Evolutionary conservation across 2,888 invertebrate species (phyloP), one percentile per base, ranked within the genome.

Genomic region (Neocrepidodera transversa): DNA sequence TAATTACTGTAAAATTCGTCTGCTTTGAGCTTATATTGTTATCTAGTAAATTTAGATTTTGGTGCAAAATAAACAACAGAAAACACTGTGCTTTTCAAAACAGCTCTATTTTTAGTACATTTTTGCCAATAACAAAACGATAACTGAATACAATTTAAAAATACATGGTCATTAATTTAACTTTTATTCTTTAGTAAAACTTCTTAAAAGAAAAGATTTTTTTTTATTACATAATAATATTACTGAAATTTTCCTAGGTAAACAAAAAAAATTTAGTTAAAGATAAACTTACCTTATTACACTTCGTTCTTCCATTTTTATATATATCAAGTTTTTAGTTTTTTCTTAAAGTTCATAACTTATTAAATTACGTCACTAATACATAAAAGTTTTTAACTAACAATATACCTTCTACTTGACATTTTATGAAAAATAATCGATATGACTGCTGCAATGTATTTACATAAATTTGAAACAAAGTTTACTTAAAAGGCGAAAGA

Each of bases 261-360:
- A 30, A 40, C n/a, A 20, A 23, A 45, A 47, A 28, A 28, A 20
- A 20, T 14, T 11, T 14, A 8, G 4, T 14, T 10, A 47, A 36
- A 30, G 10, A n/a, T 11, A 8, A 6, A 42, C 53, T 60, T 57
- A 64, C 64, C 64, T 61, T 36, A 58, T 3, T 30, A 13, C n/a
- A 54, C 47, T 36, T 23, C 8, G 13, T 35, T 30, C 26, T 53
- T 58, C 53, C 58, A 58, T 58, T 2, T 53, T 48, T 35, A 7
- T 11, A n/a, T n/a, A 10, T 45, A 53, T 58, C 47, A 51, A 59
- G 51, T 23, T 58, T 57, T 62, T 49, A 49, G 38, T 62, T 52
- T 59, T 58, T 42, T 54, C 32, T 50, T 42, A 63, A 40, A 51
- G 60, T 58, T 63, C 63, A 55, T 63, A 57, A 60, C 60, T 63